These are phyloP conservation scores for Oceanites oceanicus DNA, from an alignment of 2,113 vertebrate species.

Conservation along the genomic window DNA sequence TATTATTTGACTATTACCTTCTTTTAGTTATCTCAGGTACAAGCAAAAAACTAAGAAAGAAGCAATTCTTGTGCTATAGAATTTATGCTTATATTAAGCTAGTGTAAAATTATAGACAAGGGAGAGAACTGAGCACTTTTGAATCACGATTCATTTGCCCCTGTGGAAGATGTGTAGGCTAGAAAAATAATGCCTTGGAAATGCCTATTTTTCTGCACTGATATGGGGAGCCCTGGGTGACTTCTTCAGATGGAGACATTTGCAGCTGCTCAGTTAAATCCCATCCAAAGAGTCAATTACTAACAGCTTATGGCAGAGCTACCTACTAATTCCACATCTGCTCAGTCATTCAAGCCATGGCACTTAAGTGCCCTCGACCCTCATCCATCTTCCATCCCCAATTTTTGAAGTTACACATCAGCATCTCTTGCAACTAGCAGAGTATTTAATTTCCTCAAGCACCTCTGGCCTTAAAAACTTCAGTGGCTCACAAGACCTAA, in stretches of 20 bases:
- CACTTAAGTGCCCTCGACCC: neutral
- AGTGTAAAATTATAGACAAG: neutral
- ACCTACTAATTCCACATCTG: conserved; percentile 7
- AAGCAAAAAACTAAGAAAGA: neutral
- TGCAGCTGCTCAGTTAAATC: neutral
- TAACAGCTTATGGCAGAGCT: neutral
- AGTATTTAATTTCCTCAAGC: neutral
- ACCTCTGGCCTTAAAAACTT: neutral
- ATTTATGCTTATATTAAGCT: neutral
- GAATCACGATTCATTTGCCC: neutral
- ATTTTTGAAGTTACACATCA: neutral
- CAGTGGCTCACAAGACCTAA: neutral
- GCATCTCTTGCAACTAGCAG: neutral
- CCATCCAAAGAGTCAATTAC: neutral
- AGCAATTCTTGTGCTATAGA: neutral
- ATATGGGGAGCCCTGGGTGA: neutral
- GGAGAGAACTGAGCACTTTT: neutral
- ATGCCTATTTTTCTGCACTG: neutral
- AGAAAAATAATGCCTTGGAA: neutral
- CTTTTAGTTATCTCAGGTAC: neutral
- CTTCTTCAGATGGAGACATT: neutral
- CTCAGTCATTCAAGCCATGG: neutral
- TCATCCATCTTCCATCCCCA: neutral
- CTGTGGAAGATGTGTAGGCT: neutral
- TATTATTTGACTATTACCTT: neutral